Evolutionary conservation across 2,113 vertebrate species (phyloP).

Genomic region (Myocastor coypus): DNA sequence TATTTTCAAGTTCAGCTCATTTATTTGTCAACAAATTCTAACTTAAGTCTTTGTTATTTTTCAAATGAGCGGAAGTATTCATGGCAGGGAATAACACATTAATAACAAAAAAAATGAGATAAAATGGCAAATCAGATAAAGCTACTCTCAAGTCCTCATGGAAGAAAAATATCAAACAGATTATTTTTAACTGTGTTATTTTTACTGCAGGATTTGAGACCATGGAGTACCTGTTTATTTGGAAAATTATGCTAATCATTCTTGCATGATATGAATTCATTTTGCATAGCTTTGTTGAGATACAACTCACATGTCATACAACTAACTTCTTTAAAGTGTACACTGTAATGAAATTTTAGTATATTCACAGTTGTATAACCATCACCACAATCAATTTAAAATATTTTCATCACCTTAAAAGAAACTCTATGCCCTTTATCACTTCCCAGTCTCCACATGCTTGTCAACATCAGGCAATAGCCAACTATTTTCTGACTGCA

Average conservation of each 20-base stretch:
- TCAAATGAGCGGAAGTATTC: conserved; percentile 16
- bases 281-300: background rate
- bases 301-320: background rate
- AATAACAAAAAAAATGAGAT: conserved; percentile 43
- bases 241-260: background rate
- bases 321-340: background rate
- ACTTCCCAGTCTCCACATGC: background rate
- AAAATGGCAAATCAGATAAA: background rate
- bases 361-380: background rate
- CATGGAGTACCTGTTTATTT: background rate
- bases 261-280: background rate
- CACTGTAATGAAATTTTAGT: background rate
- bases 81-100: background rate
- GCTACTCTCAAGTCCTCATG: background rate
- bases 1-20: background rate
- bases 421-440: background rate
- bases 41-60: conserved; percentile 38
- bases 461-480: background rate
- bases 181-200: conserved; percentile 19
- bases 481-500: background rate
- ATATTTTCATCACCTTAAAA: background rate
- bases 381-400: conserved; percentile 16
- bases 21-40: conserved; percentile 10
- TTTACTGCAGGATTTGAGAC: conserved; percentile 24
- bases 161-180: conserved; percentile 18